Evolutionary conservation across 2,888 invertebrate genomes (phyloP).

Genomic region (Mechanitis messenoides): DNA sequence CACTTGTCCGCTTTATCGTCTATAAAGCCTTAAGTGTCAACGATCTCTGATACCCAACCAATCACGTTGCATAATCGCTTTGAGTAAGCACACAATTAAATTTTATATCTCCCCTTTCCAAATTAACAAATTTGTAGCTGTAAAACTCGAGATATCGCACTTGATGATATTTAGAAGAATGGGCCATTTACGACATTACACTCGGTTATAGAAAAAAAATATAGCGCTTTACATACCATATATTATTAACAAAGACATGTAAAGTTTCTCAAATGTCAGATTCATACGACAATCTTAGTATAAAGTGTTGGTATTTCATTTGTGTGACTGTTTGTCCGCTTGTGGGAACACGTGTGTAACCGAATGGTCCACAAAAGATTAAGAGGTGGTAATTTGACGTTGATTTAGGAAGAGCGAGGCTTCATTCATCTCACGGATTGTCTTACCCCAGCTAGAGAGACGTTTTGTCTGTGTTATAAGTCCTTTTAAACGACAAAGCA

Average conservation of each 20-base stretch:
- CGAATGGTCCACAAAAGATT: slow-evolving; percentile 70
- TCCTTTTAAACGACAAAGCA: slow-evolving; percentile 37
- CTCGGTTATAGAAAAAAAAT: slow-evolving; percentile 53
- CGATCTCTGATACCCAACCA: slow-evolving; percentile 40
- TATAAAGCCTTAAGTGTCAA: slow-evolving; percentile 63
- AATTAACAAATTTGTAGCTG: slow-evolving; percentile 32
- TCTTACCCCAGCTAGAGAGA: slow-evolving; percentile 53
- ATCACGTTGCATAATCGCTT: slow-evolving; percentile 28
- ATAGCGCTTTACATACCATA: slow-evolving; percentile 51
- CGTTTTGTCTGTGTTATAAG: slow-evolving; percentile 50
- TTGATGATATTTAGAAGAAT: slow-evolving; percentile 45
- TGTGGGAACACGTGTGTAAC: slow-evolving; percentile 68
- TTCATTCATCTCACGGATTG: slow-evolving; percentile 63
- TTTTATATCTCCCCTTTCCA: slow-evolving; percentile 29
- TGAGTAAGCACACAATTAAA: slow-evolving; percentile 30
- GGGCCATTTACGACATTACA: slow-evolving; percentile 59
- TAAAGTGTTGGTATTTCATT: slow-evolving; percentile 55
- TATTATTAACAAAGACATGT: slow-evolving; percentile 67
- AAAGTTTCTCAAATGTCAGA: slow-evolving; percentile 69
- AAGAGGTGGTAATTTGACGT: slow-evolving; percentile 75
- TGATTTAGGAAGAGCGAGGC: slow-evolving; percentile 65
- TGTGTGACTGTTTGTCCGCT: slow-evolving; percentile 41
- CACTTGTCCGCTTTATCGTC: slow-evolving; percentile 62
- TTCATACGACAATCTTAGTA: slow-evolving; percentile 58
- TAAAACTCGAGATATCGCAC: slow-evolving; percentile 35